Evolutionary conservation across 2,797 vertebrate species (phyloP).

Genomic region (Notoglanidium macrostoma): DNA sequence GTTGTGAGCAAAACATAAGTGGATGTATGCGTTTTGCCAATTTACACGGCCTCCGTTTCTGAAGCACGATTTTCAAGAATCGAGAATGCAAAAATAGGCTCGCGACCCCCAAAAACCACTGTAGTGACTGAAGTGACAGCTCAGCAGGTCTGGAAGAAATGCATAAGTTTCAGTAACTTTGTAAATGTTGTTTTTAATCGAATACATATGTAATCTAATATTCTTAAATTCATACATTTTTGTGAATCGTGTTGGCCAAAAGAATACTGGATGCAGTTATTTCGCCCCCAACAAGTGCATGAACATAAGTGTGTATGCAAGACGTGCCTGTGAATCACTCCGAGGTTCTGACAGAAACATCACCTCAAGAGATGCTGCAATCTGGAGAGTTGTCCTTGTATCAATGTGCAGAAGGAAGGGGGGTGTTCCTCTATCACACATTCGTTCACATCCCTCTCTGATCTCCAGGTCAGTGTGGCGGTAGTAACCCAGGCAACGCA

Average conservation of each 20-base stretch:
- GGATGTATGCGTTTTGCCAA: too few relatives aligned
- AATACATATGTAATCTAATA: too few relatives aligned
- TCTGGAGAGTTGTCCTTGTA: constrained; percentile 13
- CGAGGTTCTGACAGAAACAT: background rate
- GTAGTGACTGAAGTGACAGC: too few relatives aligned
- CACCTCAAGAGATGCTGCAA: constrained; percentile 2
- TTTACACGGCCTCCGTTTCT: too few relatives aligned
- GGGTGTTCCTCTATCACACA: constrained; percentile 62
- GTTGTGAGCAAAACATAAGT: too few relatives aligned
- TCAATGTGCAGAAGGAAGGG: background rate
- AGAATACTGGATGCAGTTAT: background rate
- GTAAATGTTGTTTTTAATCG: too few relatives aligned
- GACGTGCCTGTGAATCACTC: background rate
- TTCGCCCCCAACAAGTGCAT: background rate
- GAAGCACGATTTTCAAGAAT: too few relatives aligned
- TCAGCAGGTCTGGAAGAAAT: too few relatives aligned
- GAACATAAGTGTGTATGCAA: background rate
- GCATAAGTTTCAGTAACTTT: too few relatives aligned
- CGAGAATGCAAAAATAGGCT: too few relatives aligned
- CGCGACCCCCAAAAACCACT: too few relatives aligned
- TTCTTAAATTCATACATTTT: constrained; percentile 1
- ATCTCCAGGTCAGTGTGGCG: constrained; percentile 69
- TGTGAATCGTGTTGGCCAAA: background rate
- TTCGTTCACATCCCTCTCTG: constrained; percentile 63
- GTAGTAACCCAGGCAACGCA: constrained; percentile 79